Evolutionary conservation across 2,888 invertebrate genomes (phyloP).

Genomic region (Oscheius sp.): DNA sequence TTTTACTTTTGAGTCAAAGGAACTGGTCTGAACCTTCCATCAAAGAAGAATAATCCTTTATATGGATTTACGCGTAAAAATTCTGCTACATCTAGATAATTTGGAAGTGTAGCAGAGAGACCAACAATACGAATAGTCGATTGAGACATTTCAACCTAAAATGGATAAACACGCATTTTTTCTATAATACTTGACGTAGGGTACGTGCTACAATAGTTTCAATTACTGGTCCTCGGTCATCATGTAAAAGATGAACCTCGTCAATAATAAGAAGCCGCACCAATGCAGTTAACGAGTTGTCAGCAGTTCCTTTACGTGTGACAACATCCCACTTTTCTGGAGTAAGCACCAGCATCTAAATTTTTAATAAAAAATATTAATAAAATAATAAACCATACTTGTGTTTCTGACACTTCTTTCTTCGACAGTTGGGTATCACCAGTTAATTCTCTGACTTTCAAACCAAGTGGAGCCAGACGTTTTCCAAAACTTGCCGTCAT

Average conservation of each 20-base stretch:
- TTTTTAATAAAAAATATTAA: neutral
- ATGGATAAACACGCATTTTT: neutral
- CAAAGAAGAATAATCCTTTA: slow-evolving; percentile 75
- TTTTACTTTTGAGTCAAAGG: slow-evolving; percentile 61
- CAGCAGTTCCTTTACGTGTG: slow-evolving; percentile 86
- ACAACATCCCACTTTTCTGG: slow-evolving; percentile 99
- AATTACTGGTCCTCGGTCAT: slow-evolving; percentile 94
- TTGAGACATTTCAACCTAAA: slow-evolving; percentile 74
- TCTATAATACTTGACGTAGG: slow-evolving; percentile 78
- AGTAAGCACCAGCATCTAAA: slow-evolving; percentile 89
- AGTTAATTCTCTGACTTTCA: slow-evolving; percentile 86
- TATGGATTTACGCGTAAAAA: slow-evolving; percentile 92
- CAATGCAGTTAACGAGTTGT: slow-evolving; percentile 86
- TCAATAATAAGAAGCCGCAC: slow-evolving; percentile 94
- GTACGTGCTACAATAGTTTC: slow-evolving; percentile 96
- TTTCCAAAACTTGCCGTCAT: slow-evolving; percentile 85
- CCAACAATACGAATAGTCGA: slow-evolving; percentile 89
- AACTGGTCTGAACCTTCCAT: slow-evolving; percentile 90
- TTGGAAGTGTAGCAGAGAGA: slow-evolving; percentile 88
- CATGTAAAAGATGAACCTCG: slow-evolving; percentile 94
- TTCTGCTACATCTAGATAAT: slow-evolving; percentile 92
- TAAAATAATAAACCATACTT: slow-evolving; percentile 72
- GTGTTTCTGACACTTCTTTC: slow-evolving; percentile 90
- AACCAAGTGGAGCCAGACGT: slow-evolving; percentile 81
- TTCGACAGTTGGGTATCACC: slow-evolving; percentile 98